Evolutionary conservation across 1,140 invertebrate genomes (phyloP), one percentile per base, ranked within the genome.

Genomic region (Plodia interpunctella): DNA sequence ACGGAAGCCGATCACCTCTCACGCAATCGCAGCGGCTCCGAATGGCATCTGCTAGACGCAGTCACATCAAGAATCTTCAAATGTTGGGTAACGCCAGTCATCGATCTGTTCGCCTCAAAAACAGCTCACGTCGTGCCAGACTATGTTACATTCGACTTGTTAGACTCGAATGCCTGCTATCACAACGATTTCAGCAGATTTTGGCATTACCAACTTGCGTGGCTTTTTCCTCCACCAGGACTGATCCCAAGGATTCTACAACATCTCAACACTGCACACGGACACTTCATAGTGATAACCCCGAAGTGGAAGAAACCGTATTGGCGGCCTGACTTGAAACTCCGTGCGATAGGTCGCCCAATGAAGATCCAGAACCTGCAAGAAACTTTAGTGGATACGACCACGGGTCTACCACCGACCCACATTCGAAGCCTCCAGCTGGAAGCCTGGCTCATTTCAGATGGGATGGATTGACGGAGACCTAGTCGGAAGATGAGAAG

Each of bases 101-200:
- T 85, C 44, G 80, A 83, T 58, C 63, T 81, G 0, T 81, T 85
- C 54, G 78, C 74, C 0, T 74, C 68, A 30, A 38, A 11, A 15
- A 52, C 49, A 1, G 70, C 76, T 21, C 66, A 75, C 44, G 72
- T 83, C n/a, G 64, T 76, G 20, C 58, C 51, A 38, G 54, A 30
- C 6, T 83, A 83, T 66, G 73, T 74, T 50, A 69, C 75, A 15
- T 55, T 54, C 35, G 72, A 78, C 66, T 68, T 64, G 28, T 71
- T 52, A 62, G 74, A 83, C 74, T 71, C 19, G 18, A 70, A 60
- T 51, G 74, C 76, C 18, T 61, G 52, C 59, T 82, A 70, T 65
- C 73, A 69, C 63, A 68, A 79, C 58, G 76, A 78, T 1, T 84
- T 84, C 76, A 76, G 74, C 70, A 74, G 57, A 60, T 53, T 9